Conservation (phyloP, 1,140 invertebrate species). For the Sarcophaga peregrina region DNA sequence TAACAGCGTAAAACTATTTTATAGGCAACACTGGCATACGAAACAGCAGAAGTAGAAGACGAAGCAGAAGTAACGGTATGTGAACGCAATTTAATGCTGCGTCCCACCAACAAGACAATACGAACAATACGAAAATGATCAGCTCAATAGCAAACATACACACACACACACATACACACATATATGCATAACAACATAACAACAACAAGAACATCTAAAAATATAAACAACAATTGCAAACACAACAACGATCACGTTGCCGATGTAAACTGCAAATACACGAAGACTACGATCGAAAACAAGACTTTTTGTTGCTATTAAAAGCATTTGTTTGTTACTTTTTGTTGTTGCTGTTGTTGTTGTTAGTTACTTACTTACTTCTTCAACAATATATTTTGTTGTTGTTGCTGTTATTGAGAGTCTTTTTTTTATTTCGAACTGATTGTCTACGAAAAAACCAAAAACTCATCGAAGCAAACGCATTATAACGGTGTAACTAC, state of each 20-base stretch:
- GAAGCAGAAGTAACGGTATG: slow-evolving; percentile 33
- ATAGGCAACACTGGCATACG: not conserved
- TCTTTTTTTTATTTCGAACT: not conserved
- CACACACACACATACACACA: no score
- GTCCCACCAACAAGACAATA: not conserved
- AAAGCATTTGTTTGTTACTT: not conserved
- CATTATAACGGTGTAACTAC: slow-evolving; percentile 38
- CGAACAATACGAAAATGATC: not conserved
- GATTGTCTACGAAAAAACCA: slow-evolving; percentile 1
- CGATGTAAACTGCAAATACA: no score
- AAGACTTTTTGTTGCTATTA: slow-evolving; percentile 8
- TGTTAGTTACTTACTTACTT: not conserved
- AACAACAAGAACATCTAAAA: not conserved
- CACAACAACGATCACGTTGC: not conserved
- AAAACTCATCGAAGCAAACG: slow-evolving; percentile 31
- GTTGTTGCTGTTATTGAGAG: not conserved
- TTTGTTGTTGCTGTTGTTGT: not conserved
- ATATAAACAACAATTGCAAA: not conserved
- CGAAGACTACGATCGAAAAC: not conserved
- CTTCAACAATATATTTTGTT: not conserved
- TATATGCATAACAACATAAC: no score
- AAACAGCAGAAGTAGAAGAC: not conserved
- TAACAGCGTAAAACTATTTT: slow-evolving; percentile 27
- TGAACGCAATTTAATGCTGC: slow-evolving; percentile 38
- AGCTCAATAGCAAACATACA: not conserved